Base-by-base conservation (phyloP, 2,888 invertebrate species). In the Barypeithes pellucidus region DNA sequence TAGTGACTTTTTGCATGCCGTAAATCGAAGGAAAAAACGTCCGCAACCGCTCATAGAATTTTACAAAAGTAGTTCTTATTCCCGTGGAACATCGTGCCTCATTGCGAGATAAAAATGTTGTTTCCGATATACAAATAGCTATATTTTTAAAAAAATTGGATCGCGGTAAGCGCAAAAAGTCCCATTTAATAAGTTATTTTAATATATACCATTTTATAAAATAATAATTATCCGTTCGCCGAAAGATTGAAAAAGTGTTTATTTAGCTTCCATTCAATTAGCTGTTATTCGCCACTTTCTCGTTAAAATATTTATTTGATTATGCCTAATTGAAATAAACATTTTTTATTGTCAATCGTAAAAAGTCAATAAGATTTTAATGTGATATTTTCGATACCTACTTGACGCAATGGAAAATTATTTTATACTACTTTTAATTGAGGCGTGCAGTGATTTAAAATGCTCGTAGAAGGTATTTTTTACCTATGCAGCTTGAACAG, bases 301-400 rank as follows among this genome's bases (percentile, higher is more conserved):
- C 36, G 66, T 47, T 66, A 39, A 66, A 66, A 54, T 66, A 66
- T 66, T 66, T 66, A 39, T 66, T 66, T 67, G n/a, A 43, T 39
- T 67, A 41, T 3, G 22, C 29, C 7, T 16, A 67, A 67, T 43
- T 59, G 18, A 24, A 67, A 67, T 67, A 67, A 67, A 67, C 67
- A 67, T 14, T 33, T 67, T 66, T 67, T 57, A 45, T 29, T 67
- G 36, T 14, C 43, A 24, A 24, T 67, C 67, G 24, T 67, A 67
- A 67, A 67, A 45, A 67, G 45, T 59, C 41, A 57, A 67, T 67
- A 59, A 52, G 29, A 54, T n/a, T n/a, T 52, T 22, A 52, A n/a
- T 52, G 22, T 52, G 12, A n/a, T 12, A 24, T 52, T 22, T 24
- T 24, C 18, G 3, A 50, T 50, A 24, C n/a, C n/a, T n/a, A n/a